A percentile compares a stretch with the other conserved stretches of the same genome.
These are phyloP conservation scores for Enteromius mattozi DNA, from an alignment of 2,797 vertebrate genomes.

Conservation along the genomic window DNA sequence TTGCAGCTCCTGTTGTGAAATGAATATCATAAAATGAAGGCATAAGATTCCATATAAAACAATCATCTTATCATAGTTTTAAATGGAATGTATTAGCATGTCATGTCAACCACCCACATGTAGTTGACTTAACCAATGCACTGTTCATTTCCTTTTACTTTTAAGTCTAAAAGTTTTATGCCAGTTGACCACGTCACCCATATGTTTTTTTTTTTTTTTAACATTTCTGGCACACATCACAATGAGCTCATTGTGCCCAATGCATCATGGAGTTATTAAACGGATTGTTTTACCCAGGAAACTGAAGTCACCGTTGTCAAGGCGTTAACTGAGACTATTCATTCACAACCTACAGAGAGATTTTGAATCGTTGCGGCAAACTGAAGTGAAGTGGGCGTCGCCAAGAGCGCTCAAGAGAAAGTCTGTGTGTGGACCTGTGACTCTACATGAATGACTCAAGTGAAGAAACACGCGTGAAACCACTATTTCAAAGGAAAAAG, in stretches of 20 bases:
- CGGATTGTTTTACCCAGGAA: constrained; percentile 12
- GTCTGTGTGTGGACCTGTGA: constrained; percentile 53
- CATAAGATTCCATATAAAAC: background rate
- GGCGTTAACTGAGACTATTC: constrained; percentile 56
- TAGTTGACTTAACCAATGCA: constrained; percentile 1
- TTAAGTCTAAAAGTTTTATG: background rate
- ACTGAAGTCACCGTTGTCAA: constrained; percentile 37
- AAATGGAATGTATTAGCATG: background rate
- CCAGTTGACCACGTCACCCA: background rate
- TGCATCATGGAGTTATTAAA: constrained; percentile 25
- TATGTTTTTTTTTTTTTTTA: background rate
- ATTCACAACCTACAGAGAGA: constrained; percentile 57
- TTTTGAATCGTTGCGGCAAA: constrained; percentile 61
- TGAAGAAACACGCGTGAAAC: constrained; percentile 43
- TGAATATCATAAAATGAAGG: background rate
- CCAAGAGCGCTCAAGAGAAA: constrained; percentile 55
- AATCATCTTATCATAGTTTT: no score
- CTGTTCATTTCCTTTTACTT: constrained; percentile 6
- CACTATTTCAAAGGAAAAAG: constrained; percentile 38
- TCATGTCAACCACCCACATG: background rate
- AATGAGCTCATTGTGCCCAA: constrained; percentile 17
- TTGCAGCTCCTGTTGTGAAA: background rate
- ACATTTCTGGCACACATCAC: background rate
- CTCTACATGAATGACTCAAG: constrained; percentile 67
- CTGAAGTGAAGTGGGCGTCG: constrained; percentile 64